phyloP scores from a whole-genome alignment of 2,797 vertebrate species.

The Pseudomugil gertrudae region DNA sequence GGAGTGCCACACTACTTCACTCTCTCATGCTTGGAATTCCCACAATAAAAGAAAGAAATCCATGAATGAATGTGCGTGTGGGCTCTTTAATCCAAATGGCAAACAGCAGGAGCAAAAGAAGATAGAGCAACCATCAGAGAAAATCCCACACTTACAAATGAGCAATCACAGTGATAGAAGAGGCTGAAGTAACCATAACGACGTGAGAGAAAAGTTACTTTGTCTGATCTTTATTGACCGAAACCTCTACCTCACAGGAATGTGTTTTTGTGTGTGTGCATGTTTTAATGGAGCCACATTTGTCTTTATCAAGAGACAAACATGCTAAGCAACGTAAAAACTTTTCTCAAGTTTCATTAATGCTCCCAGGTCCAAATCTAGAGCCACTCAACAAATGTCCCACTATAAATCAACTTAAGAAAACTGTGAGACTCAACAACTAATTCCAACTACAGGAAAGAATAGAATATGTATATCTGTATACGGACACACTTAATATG shows the following conservation, averaged over 20 bases:
- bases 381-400: constrained; percentile 1
- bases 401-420: constrained; percentile 1
- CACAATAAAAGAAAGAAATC: constrained; percentile 68
- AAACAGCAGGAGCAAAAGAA: constrained; percentile 67
- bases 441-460: constrained; percentile 20
- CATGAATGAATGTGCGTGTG: constrained; percentile 51
- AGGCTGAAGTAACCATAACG: constrained; percentile 37
- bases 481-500: neutral
- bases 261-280: constrained; percentile 31
- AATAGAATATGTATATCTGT: neutral
- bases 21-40: constrained; percentile 76
- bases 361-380: constrained; percentile 9
- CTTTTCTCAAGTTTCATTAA: constrained; percentile 10
- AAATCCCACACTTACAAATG: constrained; percentile 69
- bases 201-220: constrained; percentile 50
- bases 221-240: constrained; percentile 37
- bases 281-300: constrained; percentile 14
- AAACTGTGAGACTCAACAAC: neutral
- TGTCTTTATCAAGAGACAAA: constrained; percentile 38
- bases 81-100: constrained; percentile 64
- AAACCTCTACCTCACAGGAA: constrained; percentile 44
- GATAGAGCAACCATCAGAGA: constrained; percentile 48
- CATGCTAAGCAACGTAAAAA: constrained; percentile 11
- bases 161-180: constrained; percentile 50
- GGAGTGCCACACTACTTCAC: constrained; percentile 52